A percentile compares a stretch with the other conserved stretches of the same genome.
These are phyloP conservation scores for Meriones psammophilus DNA, from an alignment of 2,797 vertebrate species.

Conservation along the genomic window DNA sequence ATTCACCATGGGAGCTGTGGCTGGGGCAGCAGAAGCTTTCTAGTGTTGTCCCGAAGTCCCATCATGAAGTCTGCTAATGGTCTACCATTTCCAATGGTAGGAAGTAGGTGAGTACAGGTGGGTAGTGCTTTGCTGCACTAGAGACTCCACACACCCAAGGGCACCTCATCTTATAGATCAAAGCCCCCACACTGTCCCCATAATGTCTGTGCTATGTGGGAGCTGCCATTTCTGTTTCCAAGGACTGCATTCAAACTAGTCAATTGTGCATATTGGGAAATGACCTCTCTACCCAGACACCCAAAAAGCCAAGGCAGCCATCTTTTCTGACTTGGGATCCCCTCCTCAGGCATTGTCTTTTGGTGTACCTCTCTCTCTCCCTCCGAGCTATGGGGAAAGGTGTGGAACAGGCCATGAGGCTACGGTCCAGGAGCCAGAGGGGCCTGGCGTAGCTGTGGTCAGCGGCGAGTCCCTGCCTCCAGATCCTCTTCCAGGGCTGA, in stretches of 20 bases:
- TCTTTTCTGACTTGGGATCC: background rate
- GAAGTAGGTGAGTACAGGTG: background rate
- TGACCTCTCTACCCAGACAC: background rate
- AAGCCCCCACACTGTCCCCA: rapidly evolving
- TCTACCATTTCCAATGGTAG: background rate
- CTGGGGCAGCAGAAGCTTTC: background rate
- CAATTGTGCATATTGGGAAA: rapidly evolving
- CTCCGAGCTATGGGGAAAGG: background rate
- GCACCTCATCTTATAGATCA: rapidly evolving
- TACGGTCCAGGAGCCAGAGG: background rate
- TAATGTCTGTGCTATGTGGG: rapidly evolving
- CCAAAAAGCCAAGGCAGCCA: background rate
- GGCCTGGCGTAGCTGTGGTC: background rate
- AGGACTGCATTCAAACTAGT: rapidly evolving
- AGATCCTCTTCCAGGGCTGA: background rate
- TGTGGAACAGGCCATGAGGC: background rate
- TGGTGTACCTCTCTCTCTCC: background rate
- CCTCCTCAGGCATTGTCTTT: background rate
- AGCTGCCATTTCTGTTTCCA: rapidly evolving
- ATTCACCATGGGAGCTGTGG: background rate
- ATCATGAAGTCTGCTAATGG: background rate
- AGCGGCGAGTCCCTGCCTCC: background rate
- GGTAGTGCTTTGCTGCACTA: background rate
- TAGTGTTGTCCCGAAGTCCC: background rate
- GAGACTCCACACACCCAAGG: background rate